Base-by-base conservation (phyloP, 2,888 invertebrate species). In the Silvanus unidentatus region DNA sequence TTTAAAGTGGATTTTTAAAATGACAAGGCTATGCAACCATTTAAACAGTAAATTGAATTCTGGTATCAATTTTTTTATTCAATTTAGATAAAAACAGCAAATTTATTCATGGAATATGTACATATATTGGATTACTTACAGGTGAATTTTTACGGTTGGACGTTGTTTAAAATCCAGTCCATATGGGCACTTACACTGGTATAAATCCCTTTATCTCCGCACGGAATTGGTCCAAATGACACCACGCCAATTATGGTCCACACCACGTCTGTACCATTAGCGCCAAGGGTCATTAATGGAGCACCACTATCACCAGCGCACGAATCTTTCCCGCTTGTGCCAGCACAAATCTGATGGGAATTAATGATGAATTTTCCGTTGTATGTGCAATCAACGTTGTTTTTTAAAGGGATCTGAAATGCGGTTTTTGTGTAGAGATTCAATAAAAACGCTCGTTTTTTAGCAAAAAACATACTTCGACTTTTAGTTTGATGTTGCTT, bases 251-350 rank as follows among this genome's bases (percentile, higher is more conserved):
- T 30, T 38, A 82, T 81, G 10, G n/a, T 11, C 32, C 32, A 32
- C 4, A 11, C 12, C 9, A 81, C 70, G 52, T 75, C 77, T 32
- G 75, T 71, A 1, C 58, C 58, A 16, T 64, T 63, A 0, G 63
- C 55, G 1, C 64, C 63, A 0, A 73, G 71, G 2, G 53, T 15
- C 1, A 50, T 52, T 15, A 84, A 71, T 0, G 85, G 84, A 0
- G 84, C 84, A 0, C 85, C 85, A 5, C 81, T 82, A 59, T 85
- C 84, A 0, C 84, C 84, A 0, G 71, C 69, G 53, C 84, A 85
- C 0, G 83, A 79, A 59, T 84, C 84, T 46, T 73, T 74, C 10
- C 51, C 54, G 4, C 3, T n/a, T 32, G 11, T 4, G 12, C 32
- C 32, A 3, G 32, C 32, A 32, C 32, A 32, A 5, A 32, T 5